Base-by-base conservation (phyloP, 2,113 vertebrate genomes). In the Epinephelus fuscoguttatus region DNA sequence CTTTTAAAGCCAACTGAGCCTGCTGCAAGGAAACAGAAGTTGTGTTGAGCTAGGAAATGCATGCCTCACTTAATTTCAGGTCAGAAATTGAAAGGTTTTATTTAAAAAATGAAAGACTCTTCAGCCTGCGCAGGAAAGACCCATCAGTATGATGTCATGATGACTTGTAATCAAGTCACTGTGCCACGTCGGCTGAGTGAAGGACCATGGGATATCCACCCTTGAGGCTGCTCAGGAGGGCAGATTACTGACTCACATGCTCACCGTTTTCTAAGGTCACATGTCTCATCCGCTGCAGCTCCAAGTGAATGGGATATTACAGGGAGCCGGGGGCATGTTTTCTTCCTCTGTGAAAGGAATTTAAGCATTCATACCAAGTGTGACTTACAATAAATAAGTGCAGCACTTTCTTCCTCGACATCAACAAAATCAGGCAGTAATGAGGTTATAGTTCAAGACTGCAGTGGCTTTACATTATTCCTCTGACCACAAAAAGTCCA, bases 201-300 rank as follows among this genome's bases (percentile, higher is more conserved):
- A 74, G 70, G 27, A 89, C 49, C 75, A 80, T 37, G 85, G 89
- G 86, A 88, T 63, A 78, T 77, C 62, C 75, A 23, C 27, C 49
- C 78, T 77, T 53, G 52, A 11, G 69, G 85, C 79, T 45, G 59
- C 75, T 64, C 60, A 1, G 68, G 1, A 37, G 76, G 68, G 75
- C 72, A 67, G 92, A 91, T 93, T 89, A 93, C 70, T 69, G 69
- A 61, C 86, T 95, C 93, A 95, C 94, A 93, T 93, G 92, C 84
- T 90, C 30, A 0, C 57, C 12, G 57, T 86, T 75, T 72, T 62
- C 70, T 77, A 1, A 19, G 33, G 73, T 95, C 94, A 94, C 91
- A 93, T 93, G 95, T 69, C 47, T 91, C 63, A 52, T 69, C 40
- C 47, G 56, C 64, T 57, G 68, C 25, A 53, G 76, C 79, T 63